Conservation (phyloP, 1,140 invertebrate genomes). For the Pseudoatta argentina region DNA sequence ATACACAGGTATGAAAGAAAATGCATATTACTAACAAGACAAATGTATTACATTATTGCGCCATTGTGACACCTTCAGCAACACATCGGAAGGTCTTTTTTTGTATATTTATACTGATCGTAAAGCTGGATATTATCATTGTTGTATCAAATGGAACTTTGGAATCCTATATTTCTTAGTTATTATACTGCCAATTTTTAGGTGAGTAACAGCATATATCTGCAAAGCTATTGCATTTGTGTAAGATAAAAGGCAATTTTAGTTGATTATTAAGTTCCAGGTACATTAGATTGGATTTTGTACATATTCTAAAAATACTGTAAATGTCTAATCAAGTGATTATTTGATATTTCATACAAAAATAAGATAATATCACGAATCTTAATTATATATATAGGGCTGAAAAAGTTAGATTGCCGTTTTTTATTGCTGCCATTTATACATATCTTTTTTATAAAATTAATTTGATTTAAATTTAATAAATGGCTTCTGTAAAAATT, state of each 20-base stretch:
- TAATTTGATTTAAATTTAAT: slow-evolving; percentile 19
- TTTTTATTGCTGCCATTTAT: neutral
- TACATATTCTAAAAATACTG: slow-evolving; percentile 26
- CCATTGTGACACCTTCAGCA: slow-evolving; percentile 41
- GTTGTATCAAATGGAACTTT: slow-evolving; percentile 56
- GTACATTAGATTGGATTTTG: slow-evolving; percentile 38
- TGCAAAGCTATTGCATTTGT: slow-evolving; percentile 52
- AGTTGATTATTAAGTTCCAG: slow-evolving; percentile 48
- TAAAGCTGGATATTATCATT: slow-evolving; percentile 52
- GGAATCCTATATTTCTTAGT: slow-evolving; percentile 66
- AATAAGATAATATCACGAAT: neutral
- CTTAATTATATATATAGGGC: neutral
- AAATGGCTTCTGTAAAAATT: slow-evolving; percentile 2
- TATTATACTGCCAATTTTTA: slow-evolving; percentile 68
- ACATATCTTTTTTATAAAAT: neutral
- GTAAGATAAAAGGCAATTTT: slow-evolving; percentile 36
- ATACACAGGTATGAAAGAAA: slow-evolving; percentile 61
- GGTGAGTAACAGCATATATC: slow-evolving; percentile 54
- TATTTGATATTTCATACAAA: slow-evolving; percentile 28
- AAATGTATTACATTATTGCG: slow-evolving; percentile 44
- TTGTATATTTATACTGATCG: slow-evolving; percentile 69
- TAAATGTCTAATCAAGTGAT: slow-evolving; percentile 23
- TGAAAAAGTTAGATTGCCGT: neutral
- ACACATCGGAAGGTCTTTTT: slow-evolving; percentile 47
- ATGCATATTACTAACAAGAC: slow-evolving; percentile 60